A percentile compares a stretch with the other conserved stretches of the same genome.
Conservation (phyloP, 2,113 vertebrate species). For the Typhlomys cinereus region DNA sequence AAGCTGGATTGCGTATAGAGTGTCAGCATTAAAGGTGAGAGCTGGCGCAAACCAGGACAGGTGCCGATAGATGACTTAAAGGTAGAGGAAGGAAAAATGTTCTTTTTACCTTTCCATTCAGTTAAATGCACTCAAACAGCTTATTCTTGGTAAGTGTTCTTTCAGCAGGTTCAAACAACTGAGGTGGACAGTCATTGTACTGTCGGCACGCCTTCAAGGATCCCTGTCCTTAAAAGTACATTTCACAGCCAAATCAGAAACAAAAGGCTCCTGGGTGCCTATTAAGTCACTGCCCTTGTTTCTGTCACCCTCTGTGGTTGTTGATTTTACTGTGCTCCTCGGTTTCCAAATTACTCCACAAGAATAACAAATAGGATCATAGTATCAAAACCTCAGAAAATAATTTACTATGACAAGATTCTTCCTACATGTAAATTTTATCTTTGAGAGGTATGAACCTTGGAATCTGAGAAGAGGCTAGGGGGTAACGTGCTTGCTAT, state of each 20-base stretch:
- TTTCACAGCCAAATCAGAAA: not conserved
- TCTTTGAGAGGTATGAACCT: not conserved
- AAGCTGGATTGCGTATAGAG: not conserved
- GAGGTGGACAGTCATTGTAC: not conserved
- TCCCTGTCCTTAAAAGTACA: not conserved
- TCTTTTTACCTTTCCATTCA: not conserved
- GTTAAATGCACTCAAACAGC: not conserved
- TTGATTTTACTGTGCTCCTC: not conserved
- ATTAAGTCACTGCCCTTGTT: not conserved
- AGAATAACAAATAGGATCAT: not conserved
- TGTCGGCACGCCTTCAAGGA: not conserved
- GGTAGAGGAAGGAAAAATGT: not conserved
- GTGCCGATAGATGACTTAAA: not conserved
- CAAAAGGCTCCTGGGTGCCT: not conserved
- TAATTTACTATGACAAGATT: not conserved
- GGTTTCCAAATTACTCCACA: not conserved
- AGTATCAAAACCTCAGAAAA: not conserved
- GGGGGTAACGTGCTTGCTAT: too few relatives aligned
- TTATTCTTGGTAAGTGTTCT: not conserved
- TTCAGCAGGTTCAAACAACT: not conserved
- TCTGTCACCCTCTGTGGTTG: not conserved
- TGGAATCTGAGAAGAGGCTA: too few relatives aligned
- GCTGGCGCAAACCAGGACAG: not conserved
- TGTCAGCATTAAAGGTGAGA: not conserved
- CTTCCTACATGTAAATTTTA: slow-evolving; percentile 11